Base-by-base conservation (phyloP, 1,140 invertebrate genomes). In the Drosophila setifemur region DNA sequence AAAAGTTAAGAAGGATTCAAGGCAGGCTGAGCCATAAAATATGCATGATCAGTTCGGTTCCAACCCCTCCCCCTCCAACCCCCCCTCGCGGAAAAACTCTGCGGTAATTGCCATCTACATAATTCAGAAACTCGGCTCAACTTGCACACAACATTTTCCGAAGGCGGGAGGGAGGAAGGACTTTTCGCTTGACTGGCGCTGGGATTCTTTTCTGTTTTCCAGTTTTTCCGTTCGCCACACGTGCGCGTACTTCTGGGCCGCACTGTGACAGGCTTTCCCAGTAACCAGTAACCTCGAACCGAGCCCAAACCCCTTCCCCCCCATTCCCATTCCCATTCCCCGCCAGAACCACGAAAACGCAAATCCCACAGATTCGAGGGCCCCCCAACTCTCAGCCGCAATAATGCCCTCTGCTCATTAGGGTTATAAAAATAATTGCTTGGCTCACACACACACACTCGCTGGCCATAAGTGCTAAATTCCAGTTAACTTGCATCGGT, bases 361-460 rank as follows among this genome's bases (percentile, higher is more conserved):
- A n/a, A n/a, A n/a, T n/a, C n/a, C n/a, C n/a, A n/a, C n/a, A n/a
- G 25, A 47, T 16, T 47, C 2, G 25, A 14, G 31, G 43, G 18
- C 25, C 39, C 33, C 29, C 29, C 35, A 29, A 18, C 28, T 48
- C 48, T 39, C 64, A 58, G 61, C 78, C 57, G 61, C 69, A 83
- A 83, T 78, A 83, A 83, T 83, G 78, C 63, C 50, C 69, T 35
- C 49, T 81, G 81, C 81, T 86, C 81, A 86, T 86, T 86, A 86
- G 86, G 72, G 75, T 86, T 79, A 76, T 86, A 86, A 86, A 86
- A 86, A 86, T 86, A 86, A 86, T 86, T 86, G 81, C 81, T 61
- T 58, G 49, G 61, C 39, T 26, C 37, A 40, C 28, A 39, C 18
- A 31, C 28, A 18, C 37, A 35, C 55, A 40, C 28, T 43, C 61